Evolutionary conservation across 2,113 vertebrate species (phyloP).

Genomic region (Chlorodrepanis virens): DNA sequence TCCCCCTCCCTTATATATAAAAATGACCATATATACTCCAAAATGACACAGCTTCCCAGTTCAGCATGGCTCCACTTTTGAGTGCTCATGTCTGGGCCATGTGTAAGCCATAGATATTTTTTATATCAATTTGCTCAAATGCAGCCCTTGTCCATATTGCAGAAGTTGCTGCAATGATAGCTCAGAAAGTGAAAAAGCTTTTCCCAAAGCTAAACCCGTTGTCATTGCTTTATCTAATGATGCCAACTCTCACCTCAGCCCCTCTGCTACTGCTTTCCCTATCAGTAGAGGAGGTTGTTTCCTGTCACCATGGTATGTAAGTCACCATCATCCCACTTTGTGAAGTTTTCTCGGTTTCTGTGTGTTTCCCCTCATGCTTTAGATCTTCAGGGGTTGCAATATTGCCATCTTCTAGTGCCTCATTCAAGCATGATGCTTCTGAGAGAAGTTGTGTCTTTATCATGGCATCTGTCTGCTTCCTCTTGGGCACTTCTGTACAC

Average conservation of each 20-base stretch:
- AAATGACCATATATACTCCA: neutral
- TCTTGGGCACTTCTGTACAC: fast-evolving
- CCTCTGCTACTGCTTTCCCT: neutral
- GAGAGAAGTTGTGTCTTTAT: neutral
- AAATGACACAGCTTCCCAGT: neutral
- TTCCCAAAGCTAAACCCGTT: neutral
- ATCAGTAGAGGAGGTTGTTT: neutral
- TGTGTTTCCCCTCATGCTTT: neutral
- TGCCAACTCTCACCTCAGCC: neutral
- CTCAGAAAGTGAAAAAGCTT: neutral
- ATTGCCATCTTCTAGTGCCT: neutral
- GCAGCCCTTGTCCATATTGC: neutral
- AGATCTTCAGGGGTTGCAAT: fast-evolving
- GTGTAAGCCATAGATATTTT: neutral
- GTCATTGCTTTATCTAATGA: neutral
- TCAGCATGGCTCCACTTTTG: neutral
- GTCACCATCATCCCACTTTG: neutral
- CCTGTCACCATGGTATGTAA: neutral
- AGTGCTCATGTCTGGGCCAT: fast-evolving
- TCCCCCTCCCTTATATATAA: neutral
- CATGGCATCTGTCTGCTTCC: neutral
- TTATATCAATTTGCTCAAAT: neutral
- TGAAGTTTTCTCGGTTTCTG: neutral
- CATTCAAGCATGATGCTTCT: neutral
- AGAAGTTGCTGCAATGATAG: neutral